Base-by-base conservation (phyloP, 2,888 invertebrate genomes). In the Exocentrus adspersus region DNA sequence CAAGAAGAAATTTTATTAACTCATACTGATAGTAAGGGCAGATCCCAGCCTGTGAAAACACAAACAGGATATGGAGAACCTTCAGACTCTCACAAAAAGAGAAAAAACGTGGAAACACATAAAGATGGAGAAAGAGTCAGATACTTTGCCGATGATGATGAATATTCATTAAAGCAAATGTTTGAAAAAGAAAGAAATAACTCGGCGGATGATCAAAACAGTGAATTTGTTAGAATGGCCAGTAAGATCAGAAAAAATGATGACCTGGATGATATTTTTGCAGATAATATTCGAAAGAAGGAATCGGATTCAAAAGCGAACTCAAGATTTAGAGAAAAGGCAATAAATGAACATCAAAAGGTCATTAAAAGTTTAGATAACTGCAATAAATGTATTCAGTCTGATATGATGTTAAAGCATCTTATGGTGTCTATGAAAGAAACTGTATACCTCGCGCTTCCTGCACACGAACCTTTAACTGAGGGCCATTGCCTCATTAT, bases 61-160 rank as follows among this genome's bases (percentile, higher is more conserved):
- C 69, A 78, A 1, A 71, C 77, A 60, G 84, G 85, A 43, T 85
- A 84, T 78, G 80, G 80, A 10, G 84, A 75, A 74, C 82, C 83
- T 69, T 85, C 84, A 67, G 79, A 82, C 60, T 41, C 58, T 24
- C 81, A 81, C 7, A 87, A 85, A 76, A 74, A 71, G 20, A 84
- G 81, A 69, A 85, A 83, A 62, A 85, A 87, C 63, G 89, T 87
- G 28, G 89, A 90, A 71, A 95, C 94, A 2, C 92, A 96, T 75
- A 80, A 79, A 51, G 87, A 87, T 65, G 90, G 91, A 6, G 87
- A 94, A 78, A 86, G 95, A 69, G 86, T 89, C 2, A 88, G 92
- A 61, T 95, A 95, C 83, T 96, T 94, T 84, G 89, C 92, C 2
- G 94, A 96, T 84, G 96, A 97, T 85, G 95, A 95, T 80, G 92